Conservation (phyloP, 2,888 invertebrate genomes). For the Hydraecia micacea region DNA sequence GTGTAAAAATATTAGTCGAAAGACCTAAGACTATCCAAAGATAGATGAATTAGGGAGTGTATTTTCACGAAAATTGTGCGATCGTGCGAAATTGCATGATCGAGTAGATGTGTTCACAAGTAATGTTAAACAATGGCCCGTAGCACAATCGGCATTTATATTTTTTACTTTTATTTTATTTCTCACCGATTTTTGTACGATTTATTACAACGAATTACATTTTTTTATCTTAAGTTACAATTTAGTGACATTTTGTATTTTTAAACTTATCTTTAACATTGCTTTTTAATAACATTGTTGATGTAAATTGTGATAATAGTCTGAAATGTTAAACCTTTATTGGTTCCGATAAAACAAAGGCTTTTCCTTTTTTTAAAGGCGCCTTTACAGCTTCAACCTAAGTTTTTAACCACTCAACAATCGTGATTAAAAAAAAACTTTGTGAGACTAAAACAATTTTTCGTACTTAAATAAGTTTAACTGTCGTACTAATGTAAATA, state of each 20-base stretch:
- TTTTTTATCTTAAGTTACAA: conserved; percentile 55
- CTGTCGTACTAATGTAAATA: conserved; percentile 79
- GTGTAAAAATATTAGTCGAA: conserved; percentile 67
- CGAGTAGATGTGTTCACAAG: conserved; percentile 69
- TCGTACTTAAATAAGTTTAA: conserved; percentile 68
- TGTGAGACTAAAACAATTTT: conserved; percentile 63
- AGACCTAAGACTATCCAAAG: conserved; percentile 74
- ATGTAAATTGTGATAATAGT: conserved; percentile 74
- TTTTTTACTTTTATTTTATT: conserved; percentile 63
- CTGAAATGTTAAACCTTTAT: conserved; percentile 49
- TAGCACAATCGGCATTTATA: conserved; percentile 82
- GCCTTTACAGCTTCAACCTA: conserved; percentile 29
- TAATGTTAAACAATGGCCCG: conserved; percentile 68
- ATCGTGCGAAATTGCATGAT: conserved; percentile 53
- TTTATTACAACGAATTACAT: conserved; percentile 75
- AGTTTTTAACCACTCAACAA: conserved; percentile 50
- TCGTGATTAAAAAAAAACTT: conserved; percentile 45
- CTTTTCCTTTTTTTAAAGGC: conserved; percentile 16
- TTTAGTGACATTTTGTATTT: conserved; percentile 51
- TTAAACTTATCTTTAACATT: conserved; percentile 64
- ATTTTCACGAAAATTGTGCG: conserved; percentile 63
- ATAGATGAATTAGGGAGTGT: conserved; percentile 63
- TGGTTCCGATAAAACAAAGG: conserved; percentile 8
- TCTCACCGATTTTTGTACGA: conserved; percentile 65
- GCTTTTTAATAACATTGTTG: conserved; percentile 69